Evolutionary conservation across 35 echinoderm and acorn worm genomes (phyloP).

Genomic region (Lytechinus pictus): DNA sequence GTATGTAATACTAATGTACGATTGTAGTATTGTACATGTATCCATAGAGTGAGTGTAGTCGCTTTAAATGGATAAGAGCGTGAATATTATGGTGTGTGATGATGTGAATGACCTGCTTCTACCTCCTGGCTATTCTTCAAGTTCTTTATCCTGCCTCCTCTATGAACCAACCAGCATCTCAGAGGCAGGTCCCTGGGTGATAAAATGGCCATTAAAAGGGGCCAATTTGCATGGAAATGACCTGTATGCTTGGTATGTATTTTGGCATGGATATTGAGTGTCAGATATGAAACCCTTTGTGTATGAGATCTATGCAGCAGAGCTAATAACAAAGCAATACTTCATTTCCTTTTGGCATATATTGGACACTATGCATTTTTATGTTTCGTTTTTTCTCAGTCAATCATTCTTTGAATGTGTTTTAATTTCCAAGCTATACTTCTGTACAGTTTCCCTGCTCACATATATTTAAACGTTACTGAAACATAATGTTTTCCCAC

Average conservation of each 20-base stretch:
- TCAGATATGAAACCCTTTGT: constrained; percentile 3
- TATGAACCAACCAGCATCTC: background rate
- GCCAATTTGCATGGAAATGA: constrained; percentile 44
- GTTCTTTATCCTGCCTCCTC: background rate
- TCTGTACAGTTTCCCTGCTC: background rate
- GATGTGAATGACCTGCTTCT: constrained; percentile 1
- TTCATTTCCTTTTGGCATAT: background rate
- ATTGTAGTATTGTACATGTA: too few relatives aligned
- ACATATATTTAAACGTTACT: background rate
- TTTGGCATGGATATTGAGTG: background rate
- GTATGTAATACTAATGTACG: too few relatives aligned
- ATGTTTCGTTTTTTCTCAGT: background rate
- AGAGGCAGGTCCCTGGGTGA: constrained; percentile 23
- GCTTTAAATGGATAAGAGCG: background rate
- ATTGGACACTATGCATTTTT: background rate
- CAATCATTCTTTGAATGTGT: background rate
- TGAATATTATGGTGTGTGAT: background rate
- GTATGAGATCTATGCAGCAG: background rate
- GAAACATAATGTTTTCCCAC: too few relatives aligned
- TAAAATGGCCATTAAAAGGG: constrained; percentile 43
- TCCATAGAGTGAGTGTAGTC: background rate
- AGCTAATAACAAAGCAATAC: background rate
- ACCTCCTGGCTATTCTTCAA: background rate
- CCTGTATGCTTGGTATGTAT: constrained; percentile 17
- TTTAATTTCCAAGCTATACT: background rate